These are phyloP conservation scores for Crioceris asparagi DNA, from an alignment of 2,888 invertebrate species.

Conservation along the genomic window DNA sequence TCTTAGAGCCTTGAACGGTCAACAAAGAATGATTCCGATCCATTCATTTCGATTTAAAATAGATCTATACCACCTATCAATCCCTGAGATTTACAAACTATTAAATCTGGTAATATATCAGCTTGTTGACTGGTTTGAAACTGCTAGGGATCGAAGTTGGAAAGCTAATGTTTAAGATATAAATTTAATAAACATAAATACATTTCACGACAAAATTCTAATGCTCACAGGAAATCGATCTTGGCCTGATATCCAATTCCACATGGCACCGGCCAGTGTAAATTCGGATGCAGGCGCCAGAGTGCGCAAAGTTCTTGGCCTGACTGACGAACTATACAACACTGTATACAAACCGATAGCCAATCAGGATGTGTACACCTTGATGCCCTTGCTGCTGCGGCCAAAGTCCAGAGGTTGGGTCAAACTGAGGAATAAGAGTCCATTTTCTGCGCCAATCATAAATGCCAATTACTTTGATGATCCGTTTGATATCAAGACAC, in stretches of 20 bases:
- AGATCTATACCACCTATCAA: too few species aligned
- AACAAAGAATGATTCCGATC: too few species aligned
- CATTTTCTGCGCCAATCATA: conserved; percentile 77
- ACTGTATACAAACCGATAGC: conserved; percentile 71
- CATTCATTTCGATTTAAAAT: too few species aligned
- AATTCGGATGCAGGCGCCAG: conserved; percentile 64
- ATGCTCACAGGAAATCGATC: conserved; percentile 55
- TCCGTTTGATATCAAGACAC: conserved; percentile 60
- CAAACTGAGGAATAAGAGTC: conserved; percentile 65
- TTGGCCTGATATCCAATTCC: conserved; percentile 85
- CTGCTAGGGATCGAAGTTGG: too few species aligned
- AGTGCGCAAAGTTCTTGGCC: conserved; percentile 64
- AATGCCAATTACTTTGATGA: conserved; percentile 88
- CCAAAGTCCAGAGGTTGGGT: conserved; percentile 73
- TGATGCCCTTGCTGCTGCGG: conserved; percentile 72
- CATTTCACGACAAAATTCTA: too few species aligned
- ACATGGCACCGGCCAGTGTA: conserved; percentile 85
- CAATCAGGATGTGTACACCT: conserved; percentile 70
- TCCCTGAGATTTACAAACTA: too few species aligned
- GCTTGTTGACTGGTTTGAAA: too few species aligned
- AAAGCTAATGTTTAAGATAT: too few species aligned
- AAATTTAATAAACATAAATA: too few species aligned
- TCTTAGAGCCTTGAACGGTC: too few species aligned
- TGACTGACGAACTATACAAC: conserved; percentile 71
- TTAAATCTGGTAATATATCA: too few species aligned